A percentile compares a stretch with the other conserved stretches of the same genome.
Evolutionary conservation across 2,113 vertebrate genomes (phyloP).

Genomic region (Laticauda colubrina): DNA sequence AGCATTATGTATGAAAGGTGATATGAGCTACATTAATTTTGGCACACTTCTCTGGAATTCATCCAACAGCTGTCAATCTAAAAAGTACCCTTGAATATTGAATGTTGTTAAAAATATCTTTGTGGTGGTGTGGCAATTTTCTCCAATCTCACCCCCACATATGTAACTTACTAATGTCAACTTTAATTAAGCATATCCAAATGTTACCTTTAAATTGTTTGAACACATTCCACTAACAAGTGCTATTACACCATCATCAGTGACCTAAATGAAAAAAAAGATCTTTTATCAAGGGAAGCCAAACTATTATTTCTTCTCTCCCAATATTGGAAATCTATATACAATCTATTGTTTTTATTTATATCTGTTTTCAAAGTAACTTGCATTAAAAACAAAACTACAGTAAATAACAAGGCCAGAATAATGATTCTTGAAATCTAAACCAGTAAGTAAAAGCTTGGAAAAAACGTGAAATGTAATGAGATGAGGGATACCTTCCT

Average conservation of each 20-base stretch:
- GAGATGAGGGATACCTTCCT: not conserved
- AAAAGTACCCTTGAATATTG: not conserved
- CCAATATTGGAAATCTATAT: not conserved
- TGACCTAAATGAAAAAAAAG: slow-evolving; percentile 71
- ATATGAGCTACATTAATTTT: not conserved
- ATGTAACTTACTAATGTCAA: not conserved
- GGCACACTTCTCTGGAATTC: not conserved
- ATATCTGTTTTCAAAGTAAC: not conserved
- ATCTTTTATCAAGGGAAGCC: not conserved
- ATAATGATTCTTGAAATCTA: not conserved
- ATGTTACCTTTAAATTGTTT: slow-evolving; percentile 79
- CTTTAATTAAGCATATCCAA: not conserved
- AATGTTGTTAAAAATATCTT: not conserved
- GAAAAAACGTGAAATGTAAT: not conserved
- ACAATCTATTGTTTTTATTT: not conserved
- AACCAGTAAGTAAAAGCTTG: not conserved
- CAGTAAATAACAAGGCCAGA: not conserved
- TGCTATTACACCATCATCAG: slow-evolving; percentile 79
- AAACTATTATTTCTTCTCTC: slow-evolving; percentile 20
- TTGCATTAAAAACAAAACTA: not conserved
- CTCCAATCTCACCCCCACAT: not conserved
- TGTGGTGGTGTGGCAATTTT: not conserved
- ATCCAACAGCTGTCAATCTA: not conserved
- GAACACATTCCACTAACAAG: slow-evolving; percentile 81
- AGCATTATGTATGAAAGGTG: not conserved